A percentile compares a stretch with the other conserved stretches of the same genome.
Conservation (phyloP, 1,140 invertebrate species). For the Ceratina japonica region DNA sequence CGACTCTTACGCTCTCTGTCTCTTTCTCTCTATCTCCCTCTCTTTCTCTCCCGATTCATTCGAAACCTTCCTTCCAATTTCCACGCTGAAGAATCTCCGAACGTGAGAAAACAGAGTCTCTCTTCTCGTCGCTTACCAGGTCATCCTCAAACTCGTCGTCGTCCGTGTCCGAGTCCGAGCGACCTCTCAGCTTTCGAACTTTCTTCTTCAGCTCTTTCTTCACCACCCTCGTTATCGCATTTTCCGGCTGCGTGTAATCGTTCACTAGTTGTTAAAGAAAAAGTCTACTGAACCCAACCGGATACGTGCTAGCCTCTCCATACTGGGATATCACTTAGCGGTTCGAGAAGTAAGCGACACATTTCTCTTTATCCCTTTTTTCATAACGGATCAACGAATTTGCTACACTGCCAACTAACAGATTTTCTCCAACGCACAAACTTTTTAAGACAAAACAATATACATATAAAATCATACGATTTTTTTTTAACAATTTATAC, state of each 20-base stretch:
- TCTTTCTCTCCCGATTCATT: neutral
- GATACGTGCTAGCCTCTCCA: conserved; percentile 3
- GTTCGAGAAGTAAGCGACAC: conserved; percentile 29
- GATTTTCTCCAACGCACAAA: too few species aligned
- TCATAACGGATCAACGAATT: too few species aligned
- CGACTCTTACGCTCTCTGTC: neutral
- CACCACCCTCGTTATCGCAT: conserved; percentile 75
- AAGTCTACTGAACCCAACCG: conserved; percentile 11
- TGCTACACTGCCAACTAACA: too few species aligned
- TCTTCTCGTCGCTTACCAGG: conserved; percentile 72
- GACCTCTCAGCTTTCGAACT: conserved; percentile 78
- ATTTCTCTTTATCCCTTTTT: conserved; percentile 8
- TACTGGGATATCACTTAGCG: conserved; percentile 18
- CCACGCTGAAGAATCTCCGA: conserved; percentile 3
- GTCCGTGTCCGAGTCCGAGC: conserved; percentile 75
- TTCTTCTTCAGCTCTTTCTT: conserved; percentile 79
- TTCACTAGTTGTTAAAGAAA: conserved; percentile 40
- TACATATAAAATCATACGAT: too few species aligned
- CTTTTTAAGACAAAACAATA: too few species aligned
- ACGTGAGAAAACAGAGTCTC: conserved; percentile 12
- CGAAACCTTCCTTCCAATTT: conserved; percentile 14
- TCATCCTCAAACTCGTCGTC: conserved; percentile 74
- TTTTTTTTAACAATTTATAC: neutral
- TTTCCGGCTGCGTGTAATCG: conserved; percentile 76
- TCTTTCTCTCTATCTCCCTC: neutral